Evolutionary conservation across 2,797 vertebrate species (phyloP), one percentile per base, ranked within the genome.

Genomic region (Crypturellus tataupa): DNA sequence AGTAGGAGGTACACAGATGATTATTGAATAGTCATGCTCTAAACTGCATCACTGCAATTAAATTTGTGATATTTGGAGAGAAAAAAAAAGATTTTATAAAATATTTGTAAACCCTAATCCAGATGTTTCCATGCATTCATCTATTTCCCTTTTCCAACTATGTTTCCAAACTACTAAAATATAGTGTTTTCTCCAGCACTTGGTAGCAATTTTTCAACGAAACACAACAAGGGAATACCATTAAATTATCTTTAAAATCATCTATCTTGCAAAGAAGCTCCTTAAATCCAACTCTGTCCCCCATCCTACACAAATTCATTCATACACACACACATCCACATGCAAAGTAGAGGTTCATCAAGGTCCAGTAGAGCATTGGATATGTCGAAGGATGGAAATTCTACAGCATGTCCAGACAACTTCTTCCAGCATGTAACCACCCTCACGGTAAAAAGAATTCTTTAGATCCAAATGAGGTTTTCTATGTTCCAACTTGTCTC

Each of bases 371-470:
- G 29, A 91, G 67, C 47, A 78, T 29, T 76, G 94, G 94, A 79
- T 31, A 91, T 67, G 73, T 79, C 93, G 93, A 77, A 37, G 78
- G 33, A 69, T 3, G 21, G 59, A 95, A 78, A 94, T 91, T 91
- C 93, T 80, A 88, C 39, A 76, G 29, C 35, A 37, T 85, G 79
- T 87, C 40, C 12, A 15, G 75, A 83, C 75, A 87, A 82, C 10
- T 2, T 88, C 77, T 84, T 90, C 80, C 77, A 94, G 93, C 93
- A 93, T 93, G 94, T 94, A 93, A 76, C 73, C 87, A 91, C 77
- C 68, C 18, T 69, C n/a, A 58, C 37, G 9, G 11, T 4, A 21
- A 40, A 59, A 37, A 70, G 33, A 39, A 15, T 20, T 62, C 23
- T 53, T 16, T 8, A 85, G 53, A 60, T 64, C 14, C 39, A 80